Base-by-base conservation (phyloP, 2,888 invertebrate species). In the Drosophila paramelanica region DNA sequence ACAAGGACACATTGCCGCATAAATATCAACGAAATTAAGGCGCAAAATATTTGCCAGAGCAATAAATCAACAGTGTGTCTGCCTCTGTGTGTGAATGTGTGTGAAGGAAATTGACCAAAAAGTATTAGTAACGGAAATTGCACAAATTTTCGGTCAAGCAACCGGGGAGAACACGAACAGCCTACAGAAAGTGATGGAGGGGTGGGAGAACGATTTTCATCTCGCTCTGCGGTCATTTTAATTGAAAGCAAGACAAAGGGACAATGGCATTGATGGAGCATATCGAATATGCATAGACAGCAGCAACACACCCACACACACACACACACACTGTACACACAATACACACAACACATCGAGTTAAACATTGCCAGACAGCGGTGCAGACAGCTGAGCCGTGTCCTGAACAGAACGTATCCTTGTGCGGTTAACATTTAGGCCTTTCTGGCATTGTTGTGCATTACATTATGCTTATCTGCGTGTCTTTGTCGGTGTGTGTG, bases 21-120 rank as follows among this genome's bases (percentile, higher is more conserved):
- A 84, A 84, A 87, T 84, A 84, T 84, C 85, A 87, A 84, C 87
- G 87, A 84, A 84, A 84, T 84, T 84, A 84, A 84, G 83, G 85
- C 77, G 67, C 79, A 75, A 78, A 79, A 78, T 77, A 77, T 77
- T 77, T 74, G 73, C 75, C 73, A 69, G 38, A 64, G 74, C 77
- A 77, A 77, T 77, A 77, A 78, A 77, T 77, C 77, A 77, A 77
- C 78, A 67, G 31, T 58, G 10, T 53, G 52, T 47, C n/a, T 20
- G 33, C 3, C 31, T 8, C 1, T 17, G 33, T 59, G 47, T 33
- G 39, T 36, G 36, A 68, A 33, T 56, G 38, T 70, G 46, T 75
- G 60, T 70, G 65, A 81, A 86, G 83, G 85, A 84, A 84, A 84
- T 87, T 84, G 87, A 84, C 75, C 83, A 84, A 84, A 84, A 84